Base-by-base conservation (phyloP, 1,140 invertebrate species). In the Drosophila albomicans region DNA sequence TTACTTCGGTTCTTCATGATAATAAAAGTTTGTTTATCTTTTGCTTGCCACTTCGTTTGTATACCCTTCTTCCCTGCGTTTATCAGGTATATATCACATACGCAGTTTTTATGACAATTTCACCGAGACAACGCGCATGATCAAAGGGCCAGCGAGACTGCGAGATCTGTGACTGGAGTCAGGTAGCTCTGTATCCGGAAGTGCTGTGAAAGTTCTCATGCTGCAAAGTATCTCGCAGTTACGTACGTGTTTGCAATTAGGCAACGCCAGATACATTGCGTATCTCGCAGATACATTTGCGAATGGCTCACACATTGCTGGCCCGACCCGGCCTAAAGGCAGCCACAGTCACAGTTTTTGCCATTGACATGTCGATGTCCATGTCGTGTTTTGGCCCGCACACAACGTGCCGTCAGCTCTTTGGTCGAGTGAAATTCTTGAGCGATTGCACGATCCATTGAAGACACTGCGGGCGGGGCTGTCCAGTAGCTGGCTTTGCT, bases 121-220 rank as follows among this genome's bases (percentile, higher is more conserved):
- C 63, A 72, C 68, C 56, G 30, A 46, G n/a, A 35, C 54, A 46
- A 30, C 51, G 49, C 68, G 49, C 35, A 62, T 3, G 16, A 59
- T 61, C 48, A 63, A 56, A 66, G 52, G 58, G 71, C 70, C n/a
- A 32, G 41, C 48, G 43, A 59, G 32, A 52, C 46, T 38, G 35
- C 35, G 35, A 38, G 30, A 61, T 58, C 45, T 56, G 5, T 20
- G 57, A 10, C 10, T 25, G 51, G 45, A 48, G 16, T 46, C 16
- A 16, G 30, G 30, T 38, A 20, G 57, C 30, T 38, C 32, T 28
- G n/a, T 15, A 46, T 57, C 49, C 78, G 74, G 74, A 79, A 77
- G 59, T 69, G 32, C 5, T 54, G 78, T 73, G 74, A 79, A 79
- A 79, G 68, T 79, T 79, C 77, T 79, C 77, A 58, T 13, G 32